Base-by-base conservation (phyloP, 2,797 vertebrate genomes). In the Acanthornis magna region DNA sequence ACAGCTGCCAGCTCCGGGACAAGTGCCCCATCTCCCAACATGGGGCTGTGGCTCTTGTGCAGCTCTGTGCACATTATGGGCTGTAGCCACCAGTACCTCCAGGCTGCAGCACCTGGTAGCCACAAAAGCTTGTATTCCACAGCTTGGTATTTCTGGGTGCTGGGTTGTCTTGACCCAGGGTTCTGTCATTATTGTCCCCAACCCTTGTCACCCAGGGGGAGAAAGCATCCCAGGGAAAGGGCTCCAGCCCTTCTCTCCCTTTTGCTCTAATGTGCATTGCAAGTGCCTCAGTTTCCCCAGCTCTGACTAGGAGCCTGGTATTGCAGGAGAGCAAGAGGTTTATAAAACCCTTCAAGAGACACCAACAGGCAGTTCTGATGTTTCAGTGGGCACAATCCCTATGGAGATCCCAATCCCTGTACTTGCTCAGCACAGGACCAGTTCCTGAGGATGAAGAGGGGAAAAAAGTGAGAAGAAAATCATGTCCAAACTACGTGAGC, bases 121-220 rank as follows among this genome's bases (percentile, higher is more conserved):
- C 50, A 42, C 51, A 29, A 2, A 1, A 43, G 40, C n/a, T 62
- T 22, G 0, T 47, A 66, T 73, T 61, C 58, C 10, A 1, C 51
- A 25, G 26, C 54, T 66, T 34, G 47, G 11, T 1, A 2, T 25
- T 53, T 65, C 72, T 70, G 23, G 18, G 6, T 10, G 36, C 16
- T 50, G 27, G 53, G 19, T 40, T 38, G 1, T 45, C 54, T 68
- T 36, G n/a, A 34, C 19, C 29, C 50, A 40, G n/a, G 26, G 12
- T 22, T 66, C 7, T 66, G 26, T 61, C 58, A 50, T 65, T 75
- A 19, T 30, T 61, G 38, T 63, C 34, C 34, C 38, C 47, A 87
- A 8, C 5, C 21, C 22, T 9, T 36, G 38, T 20, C 45, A 53
- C 6, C 14, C 0, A 0, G 16, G 13, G 27, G 23, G 29, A 84